Evolutionary conservation across 1,140 invertebrate species (phyloP).

Genomic region (Lepidurus arcticus): DNA sequence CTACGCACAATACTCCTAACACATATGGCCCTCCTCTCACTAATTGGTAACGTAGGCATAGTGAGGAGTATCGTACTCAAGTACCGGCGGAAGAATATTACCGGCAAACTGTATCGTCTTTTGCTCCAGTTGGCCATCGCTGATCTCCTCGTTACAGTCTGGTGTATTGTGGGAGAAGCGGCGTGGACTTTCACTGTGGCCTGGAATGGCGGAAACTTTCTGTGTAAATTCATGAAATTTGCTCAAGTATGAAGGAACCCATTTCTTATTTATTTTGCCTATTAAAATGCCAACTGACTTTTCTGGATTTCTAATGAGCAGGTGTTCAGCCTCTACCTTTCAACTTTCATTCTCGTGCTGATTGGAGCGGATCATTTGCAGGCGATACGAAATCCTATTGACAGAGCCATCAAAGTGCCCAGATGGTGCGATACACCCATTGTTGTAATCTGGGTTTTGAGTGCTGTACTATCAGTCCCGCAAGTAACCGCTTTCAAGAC

Average conservation of each 20-base stretch:
- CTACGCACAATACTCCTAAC: conserved; percentile 58
- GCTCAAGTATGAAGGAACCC: conserved; percentile 49
- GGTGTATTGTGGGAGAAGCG: conserved; percentile 70
- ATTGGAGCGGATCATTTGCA: conserved; percentile 71
- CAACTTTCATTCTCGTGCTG: conserved; percentile 72
- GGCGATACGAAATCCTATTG: conserved; percentile 74
- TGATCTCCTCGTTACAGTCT: conserved; percentile 69
- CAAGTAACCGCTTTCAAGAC: conserved; percentile 57
- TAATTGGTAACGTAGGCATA: conserved; percentile 66
- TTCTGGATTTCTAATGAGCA: conserved; percentile 3
- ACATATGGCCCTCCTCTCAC: conserved; percentile 61
- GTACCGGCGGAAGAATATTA: conserved; percentile 49
- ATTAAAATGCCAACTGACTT: neutral
- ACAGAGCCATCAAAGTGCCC: conserved; percentile 59
- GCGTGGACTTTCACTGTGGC: conserved; percentile 70
- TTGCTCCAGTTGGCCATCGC: conserved; percentile 51
- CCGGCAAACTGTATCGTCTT: conserved; percentile 61
- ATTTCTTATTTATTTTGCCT: neutral
- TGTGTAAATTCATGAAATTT: conserved; percentile 76
- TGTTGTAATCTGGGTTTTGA: conserved; percentile 60
- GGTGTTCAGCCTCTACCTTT: conserved; percentile 74
- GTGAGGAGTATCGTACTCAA: conserved; percentile 63
- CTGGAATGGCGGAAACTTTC: conserved; percentile 68
- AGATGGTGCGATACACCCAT: conserved; percentile 55
- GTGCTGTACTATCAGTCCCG: conserved; percentile 66